Conservation (phyloP, 2,113 vertebrate species). For the Microtus ochrogaster region DNA sequence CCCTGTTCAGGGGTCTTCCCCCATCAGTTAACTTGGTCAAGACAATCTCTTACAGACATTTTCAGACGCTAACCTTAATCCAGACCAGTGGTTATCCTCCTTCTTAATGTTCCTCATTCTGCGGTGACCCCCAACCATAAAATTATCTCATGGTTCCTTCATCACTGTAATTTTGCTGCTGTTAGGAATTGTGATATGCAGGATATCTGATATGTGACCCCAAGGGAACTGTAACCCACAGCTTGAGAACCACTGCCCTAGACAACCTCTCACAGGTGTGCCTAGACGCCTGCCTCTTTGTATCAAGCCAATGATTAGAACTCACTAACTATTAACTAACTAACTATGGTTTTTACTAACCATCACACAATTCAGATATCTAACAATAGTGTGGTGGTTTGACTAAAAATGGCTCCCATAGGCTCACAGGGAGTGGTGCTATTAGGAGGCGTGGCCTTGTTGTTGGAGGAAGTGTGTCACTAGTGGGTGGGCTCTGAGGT, state of each 20-base stretch:
- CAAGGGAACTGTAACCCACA: neutral
- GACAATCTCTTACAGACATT: neutral
- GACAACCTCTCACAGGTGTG: neutral
- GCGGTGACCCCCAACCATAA: neutral
- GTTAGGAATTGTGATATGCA: neutral
- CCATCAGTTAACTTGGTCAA: neutral
- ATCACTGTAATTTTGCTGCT: neutral
- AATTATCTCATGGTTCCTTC: neutral
- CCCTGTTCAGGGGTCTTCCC: neutral
- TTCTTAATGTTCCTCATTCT: neutral
- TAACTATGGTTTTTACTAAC: neutral
- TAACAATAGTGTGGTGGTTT: neutral
- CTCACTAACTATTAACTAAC: too few relatives aligned
- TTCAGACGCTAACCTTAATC: neutral
- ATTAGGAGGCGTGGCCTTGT: neutral
- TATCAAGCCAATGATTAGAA: neutral
- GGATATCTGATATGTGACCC: too few relatives aligned
- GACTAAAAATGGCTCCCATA: neutral
- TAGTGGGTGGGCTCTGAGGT: neutral
- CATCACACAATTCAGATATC: neutral
- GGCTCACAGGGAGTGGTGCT: neutral
- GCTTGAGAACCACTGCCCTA: neutral
- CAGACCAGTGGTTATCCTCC: neutral
- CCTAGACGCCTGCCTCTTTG: neutral
- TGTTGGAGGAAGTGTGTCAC: neutral